Base-by-base conservation (phyloP, 37 sponge, comb jelly and placozoan species). In the Amphimedon queenslandica region DNA sequence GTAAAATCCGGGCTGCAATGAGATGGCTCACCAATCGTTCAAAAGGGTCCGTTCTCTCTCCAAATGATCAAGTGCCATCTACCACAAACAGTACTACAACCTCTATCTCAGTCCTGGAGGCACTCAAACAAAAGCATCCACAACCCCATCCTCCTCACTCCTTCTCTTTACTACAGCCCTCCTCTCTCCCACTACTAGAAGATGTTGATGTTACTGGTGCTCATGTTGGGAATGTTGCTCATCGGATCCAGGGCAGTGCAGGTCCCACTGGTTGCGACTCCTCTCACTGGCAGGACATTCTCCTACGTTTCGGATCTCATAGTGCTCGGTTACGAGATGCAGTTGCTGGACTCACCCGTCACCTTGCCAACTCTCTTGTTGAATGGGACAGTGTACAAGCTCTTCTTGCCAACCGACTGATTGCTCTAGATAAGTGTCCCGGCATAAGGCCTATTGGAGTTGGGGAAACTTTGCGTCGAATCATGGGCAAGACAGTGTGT, bases 311-410 rank as follows among this genome's bases (percentile, higher is more conserved):
- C 32, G 77, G 77, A 13, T 34, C 40, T 76, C 43, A 39, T 42
- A 76, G 77, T 66, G 67, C 36, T 18, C 65, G 25, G 40, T 66
- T 76, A 20, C 10, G 77, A 37, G 77, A 76, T 6, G 77, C 77
- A 30, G 65, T 76, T 37, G 65, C 77, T 30, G 77, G 37, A 24
- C 51, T 63, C 25, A 42, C 64, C 38, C 13, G 76, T 31, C 63
- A 8, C 2, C 32, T 64, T 63, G 34, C 66, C 40, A 76, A 76
- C 47, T 27, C 65, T 31, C 32, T 76, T n/a, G 77, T 76, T 24
- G 47, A 38, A 37, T 76, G 66, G 67, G 37, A 70, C 27, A 33
- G 25, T 24, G 64, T 76, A 31, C 25, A 31, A 41, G 77, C 67
- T n/a, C 42, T 76, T 5, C 13, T 76, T 25, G 35, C 77, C 51